A percentile compares a stretch with the other conserved stretches of the same genome.
phyloP scores from a whole-genome alignment of 2,113 vertebrate genomes.

The Colaptes auratus region DNA sequence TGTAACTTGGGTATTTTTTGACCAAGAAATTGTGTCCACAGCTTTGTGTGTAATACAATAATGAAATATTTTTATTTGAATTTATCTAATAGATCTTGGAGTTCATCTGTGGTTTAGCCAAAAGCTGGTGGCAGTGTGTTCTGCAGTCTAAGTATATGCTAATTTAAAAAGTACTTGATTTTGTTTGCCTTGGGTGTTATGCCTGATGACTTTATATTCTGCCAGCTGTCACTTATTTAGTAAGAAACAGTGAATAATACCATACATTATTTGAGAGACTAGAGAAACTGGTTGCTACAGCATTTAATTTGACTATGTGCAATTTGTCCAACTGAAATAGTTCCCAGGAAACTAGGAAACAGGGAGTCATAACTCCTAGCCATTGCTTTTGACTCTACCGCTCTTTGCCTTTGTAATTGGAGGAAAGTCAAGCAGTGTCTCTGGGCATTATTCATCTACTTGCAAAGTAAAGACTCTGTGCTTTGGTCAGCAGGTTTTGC shows the following conservation, averaged over 20 bases:
- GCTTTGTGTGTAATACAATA: not conserved
- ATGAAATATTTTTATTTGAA: not conserved
- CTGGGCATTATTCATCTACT: slow-evolving; percentile 4
- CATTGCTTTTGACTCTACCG: not conserved
- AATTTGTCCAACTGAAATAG: not conserved
- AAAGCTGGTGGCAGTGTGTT: not conserved
- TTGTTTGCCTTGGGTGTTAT: slow-evolving; percentile 30
- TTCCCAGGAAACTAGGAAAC: not conserved
- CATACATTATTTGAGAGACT: not conserved
- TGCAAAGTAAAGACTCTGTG: not conserved
- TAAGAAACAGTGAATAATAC: slow-evolving; percentile 2
- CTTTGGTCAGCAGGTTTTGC: not conserved
- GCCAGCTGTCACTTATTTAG: slow-evolving; percentile 7
- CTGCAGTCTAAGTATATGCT: not conserved
- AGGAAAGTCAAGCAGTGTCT: not conserved
- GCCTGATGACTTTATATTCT: slow-evolving; percentile 1
- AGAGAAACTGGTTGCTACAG: not conserved
- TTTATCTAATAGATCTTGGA: not conserved
- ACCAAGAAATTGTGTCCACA: not conserved
- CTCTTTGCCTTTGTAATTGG: not conserved
- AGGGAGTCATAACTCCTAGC: not conserved
- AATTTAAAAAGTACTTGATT: not conserved
- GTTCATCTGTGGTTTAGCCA: not conserved
- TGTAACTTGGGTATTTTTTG: not conserved
- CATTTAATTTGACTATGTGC: not conserved